A percentile compares a stretch with the other conserved stretches of the same genome.
Conservation (phyloP, 2,797 vertebrate genomes). For the Danio jaintianensis region DNA sequence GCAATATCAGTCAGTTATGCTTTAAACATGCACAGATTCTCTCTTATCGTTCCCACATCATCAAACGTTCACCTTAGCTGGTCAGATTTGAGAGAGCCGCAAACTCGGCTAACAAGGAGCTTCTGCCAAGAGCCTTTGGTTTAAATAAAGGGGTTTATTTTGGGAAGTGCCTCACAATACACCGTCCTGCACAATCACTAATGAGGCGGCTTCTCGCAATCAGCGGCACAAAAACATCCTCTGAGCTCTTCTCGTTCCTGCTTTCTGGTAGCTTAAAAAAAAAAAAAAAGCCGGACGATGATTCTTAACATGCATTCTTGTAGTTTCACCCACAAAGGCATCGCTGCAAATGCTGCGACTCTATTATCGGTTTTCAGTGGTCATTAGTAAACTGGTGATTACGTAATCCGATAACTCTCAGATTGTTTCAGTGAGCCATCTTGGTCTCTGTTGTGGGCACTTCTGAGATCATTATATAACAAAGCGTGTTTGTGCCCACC, state of each 20-base stretch:
- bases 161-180: constrained; percentile 89
- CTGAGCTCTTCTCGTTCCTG: constrained; percentile 78
- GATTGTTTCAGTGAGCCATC: constrained; percentile 32
- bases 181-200: constrained; percentile 85
- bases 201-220: constrained; percentile 83
- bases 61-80: constrained; percentile 24
- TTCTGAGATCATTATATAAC: constrained; percentile 50
- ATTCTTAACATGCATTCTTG: constrained; percentile 18
- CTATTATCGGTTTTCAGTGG: constrained; percentile 37
- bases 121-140: constrained; percentile 85
- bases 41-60: constrained; percentile 4
- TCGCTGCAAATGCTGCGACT: not conserved
- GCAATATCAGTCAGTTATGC: not conserved
- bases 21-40: not conserved
- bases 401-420: constrained; percentile 45
- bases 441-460: constrained; percentile 19
- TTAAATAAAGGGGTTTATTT: constrained; percentile 88
- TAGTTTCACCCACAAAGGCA: not conserved
- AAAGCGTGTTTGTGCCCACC: not conserved
- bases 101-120: constrained; percentile 83
- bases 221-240: constrained; percentile 82
- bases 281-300: no score
- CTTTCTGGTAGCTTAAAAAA: constrained; percentile 65
- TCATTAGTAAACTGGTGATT: constrained; percentile 42
- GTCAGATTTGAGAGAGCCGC: constrained; percentile 71